Conservation (phyloP, 1,140 invertebrate species). For the Bursaphelenchus mucronatus region DNA sequence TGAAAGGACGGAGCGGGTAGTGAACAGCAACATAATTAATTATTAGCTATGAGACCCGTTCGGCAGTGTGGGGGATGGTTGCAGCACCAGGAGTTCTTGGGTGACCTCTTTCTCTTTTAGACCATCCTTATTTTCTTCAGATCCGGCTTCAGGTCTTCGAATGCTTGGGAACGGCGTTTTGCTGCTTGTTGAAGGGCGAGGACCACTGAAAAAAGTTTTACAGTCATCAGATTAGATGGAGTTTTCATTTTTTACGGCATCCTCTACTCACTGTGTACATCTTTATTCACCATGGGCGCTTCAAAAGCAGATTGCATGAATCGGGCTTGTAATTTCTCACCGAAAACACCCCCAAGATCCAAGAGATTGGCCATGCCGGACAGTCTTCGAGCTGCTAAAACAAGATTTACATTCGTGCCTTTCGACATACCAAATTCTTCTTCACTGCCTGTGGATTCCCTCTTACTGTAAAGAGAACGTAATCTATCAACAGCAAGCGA, state of each 20-base stretch:
- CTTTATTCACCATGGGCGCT: constrained; percentile 37
- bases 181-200: constrained; percentile 36
- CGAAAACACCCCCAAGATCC: constrained; percentile 42
- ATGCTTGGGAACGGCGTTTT: constrained; percentile 48
- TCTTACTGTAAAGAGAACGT: constrained; percentile 32
- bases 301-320: constrained; percentile 46
- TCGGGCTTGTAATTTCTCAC: constrained; percentile 40
- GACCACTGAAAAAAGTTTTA: constrained; percentile 21
- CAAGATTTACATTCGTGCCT: not conserved
- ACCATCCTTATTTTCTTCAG: constrained; percentile 36
- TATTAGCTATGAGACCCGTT: not conserved
- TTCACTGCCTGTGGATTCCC: constrained; percentile 32
- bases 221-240: constrained; percentile 12
- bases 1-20: constrained; percentile 1
- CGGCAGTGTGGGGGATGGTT: constrained; percentile 1
- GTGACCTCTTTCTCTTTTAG: not conserved
- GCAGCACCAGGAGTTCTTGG: not conserved
- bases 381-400: constrained; percentile 44
- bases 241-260: constrained; percentile 17
- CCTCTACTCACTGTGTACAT: constrained; percentile 29
- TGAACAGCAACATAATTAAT: constrained; percentile 3
- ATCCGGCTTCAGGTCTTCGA: constrained; percentile 28
- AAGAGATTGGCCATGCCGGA: constrained; percentile 35
- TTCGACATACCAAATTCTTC: constrained; percentile 44
- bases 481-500: constrained; percentile 32